A percentile compares a stretch with the other conserved stretches of the same genome.
Evolutionary conservation across 2,888 invertebrate species (phyloP).

Genomic region (Caenorhabditis afra): DNA sequence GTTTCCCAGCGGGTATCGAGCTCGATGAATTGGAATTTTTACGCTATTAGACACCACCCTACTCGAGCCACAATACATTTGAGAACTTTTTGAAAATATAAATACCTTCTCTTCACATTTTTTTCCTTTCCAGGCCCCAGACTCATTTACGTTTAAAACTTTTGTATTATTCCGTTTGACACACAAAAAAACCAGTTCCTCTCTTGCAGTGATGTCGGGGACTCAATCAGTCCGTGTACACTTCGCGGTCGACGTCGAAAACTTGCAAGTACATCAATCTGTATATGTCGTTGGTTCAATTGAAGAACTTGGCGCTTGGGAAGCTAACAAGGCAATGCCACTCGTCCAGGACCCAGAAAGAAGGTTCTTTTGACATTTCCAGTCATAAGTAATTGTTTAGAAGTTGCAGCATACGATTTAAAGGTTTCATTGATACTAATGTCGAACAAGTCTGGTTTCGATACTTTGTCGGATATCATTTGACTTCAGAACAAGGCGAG

Average conservation of each 20-base stretch:
- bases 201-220: constrained; percentile 61
- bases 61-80: too few relatives aligned
- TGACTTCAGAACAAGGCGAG: constrained; percentile 71
- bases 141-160: too few relatives aligned
- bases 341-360: constrained; percentile 64
- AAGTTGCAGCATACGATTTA: constrained; percentile 67
- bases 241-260: constrained; percentile 74
- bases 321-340: constrained; percentile 69
- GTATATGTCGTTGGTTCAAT: constrained; percentile 75
- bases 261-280: constrained; percentile 66
- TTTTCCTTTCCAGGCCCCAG: not conserved
- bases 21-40: too few relatives aligned
- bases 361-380: constrained; percentile 14
- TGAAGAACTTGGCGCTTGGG: constrained; percentile 74
- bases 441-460: constrained; percentile 74
- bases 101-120: not conserved
- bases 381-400: not conserved
- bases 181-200: too few relatives aligned
- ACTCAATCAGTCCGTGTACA: constrained; percentile 67
- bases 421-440: constrained; percentile 67
- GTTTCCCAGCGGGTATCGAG: too few relatives aligned
- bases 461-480: constrained; percentile 77
- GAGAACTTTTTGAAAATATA: too few relatives aligned
- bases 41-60: too few relatives aligned
- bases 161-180: too few relatives aligned